Conservation (phyloP, 1,140 invertebrate genomes). For the Drosophila fuyamai region DNA sequence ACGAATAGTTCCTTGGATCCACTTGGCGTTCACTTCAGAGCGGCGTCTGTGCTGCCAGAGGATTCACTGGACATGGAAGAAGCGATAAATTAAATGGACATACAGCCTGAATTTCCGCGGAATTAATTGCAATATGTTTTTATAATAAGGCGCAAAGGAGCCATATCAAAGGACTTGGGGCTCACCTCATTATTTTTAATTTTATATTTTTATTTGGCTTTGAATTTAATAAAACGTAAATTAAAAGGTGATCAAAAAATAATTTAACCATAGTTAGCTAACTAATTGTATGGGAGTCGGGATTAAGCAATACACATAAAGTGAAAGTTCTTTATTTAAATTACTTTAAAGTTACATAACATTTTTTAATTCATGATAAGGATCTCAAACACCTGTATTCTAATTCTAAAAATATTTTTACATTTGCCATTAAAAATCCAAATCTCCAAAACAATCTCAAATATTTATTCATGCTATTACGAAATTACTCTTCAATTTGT, state of each 20-base stretch:
- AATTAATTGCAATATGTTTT: conserved; percentile 39
- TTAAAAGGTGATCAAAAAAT: neutral
- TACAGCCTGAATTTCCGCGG: conserved; percentile 10
- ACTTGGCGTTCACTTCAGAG: conserved; percentile 38
- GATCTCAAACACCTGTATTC: no score
- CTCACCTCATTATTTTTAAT: conserved; percentile 10
- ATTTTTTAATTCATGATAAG: no score
- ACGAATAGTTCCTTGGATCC: conserved; percentile 19
- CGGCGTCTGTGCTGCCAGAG: conserved; percentile 16
- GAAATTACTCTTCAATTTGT: no score
- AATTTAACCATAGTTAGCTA: no score
- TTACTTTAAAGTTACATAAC: no score
- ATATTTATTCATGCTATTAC: no score
- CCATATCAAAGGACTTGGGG: conserved; percentile 7
- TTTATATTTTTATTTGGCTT: neutral
- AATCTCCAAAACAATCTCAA: no score
- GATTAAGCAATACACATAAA: neutral
- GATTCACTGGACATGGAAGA: conserved; percentile 13
- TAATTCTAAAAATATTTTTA: no score
- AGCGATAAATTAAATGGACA: conserved; percentile 38
- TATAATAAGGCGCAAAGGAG: conserved; percentile 21
- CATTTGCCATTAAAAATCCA: no score
- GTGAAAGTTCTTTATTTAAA: no score
- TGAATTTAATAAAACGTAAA: neutral
- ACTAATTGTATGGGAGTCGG: neutral